phyloP scores from a whole-genome alignment of 2,797 vertebrate species.

The Lutjanus campechanus region DNA sequence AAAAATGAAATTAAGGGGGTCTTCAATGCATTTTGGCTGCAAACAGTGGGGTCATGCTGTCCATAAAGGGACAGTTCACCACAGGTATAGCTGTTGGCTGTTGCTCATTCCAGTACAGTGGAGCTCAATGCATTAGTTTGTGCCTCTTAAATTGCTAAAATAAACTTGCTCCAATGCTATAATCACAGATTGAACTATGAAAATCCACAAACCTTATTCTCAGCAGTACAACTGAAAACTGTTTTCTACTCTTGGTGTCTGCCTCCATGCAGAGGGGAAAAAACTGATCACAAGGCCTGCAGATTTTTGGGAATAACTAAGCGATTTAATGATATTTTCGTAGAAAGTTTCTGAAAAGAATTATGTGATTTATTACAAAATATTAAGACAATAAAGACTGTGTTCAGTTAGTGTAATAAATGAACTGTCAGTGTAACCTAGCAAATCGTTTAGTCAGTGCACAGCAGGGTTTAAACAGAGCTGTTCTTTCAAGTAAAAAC shows the following conservation, averaged over 20 bases:
- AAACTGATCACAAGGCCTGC: background rate
- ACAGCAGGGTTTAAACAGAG: no score
- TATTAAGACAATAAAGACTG: no score
- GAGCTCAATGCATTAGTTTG: background rate
- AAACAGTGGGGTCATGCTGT: no score
- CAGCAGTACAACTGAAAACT: background rate
- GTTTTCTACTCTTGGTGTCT: background rate
- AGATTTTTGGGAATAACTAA: background rate
- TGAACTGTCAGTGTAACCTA: no score
- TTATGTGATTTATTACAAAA: background rate
- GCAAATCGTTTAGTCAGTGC: no score
- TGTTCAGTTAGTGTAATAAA: no score
- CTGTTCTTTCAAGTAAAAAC: no score
- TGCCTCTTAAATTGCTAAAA: no score
- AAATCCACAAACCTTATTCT: background rate
- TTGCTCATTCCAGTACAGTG: background rate
- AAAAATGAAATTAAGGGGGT: no score
- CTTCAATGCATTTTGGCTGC: background rate
- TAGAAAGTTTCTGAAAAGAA: background rate
- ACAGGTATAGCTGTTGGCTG: background rate
- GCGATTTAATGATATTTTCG: background rate
- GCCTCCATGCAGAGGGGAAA: background rate
- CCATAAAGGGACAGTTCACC: no score
- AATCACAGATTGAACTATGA: background rate
- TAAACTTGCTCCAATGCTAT: no score